A percentile compares a stretch with the other conserved stretches of the same genome.
phyloP scores from a whole-genome alignment of 1,140 invertebrate genomes.

The Tetramorium simillimum region DNA sequence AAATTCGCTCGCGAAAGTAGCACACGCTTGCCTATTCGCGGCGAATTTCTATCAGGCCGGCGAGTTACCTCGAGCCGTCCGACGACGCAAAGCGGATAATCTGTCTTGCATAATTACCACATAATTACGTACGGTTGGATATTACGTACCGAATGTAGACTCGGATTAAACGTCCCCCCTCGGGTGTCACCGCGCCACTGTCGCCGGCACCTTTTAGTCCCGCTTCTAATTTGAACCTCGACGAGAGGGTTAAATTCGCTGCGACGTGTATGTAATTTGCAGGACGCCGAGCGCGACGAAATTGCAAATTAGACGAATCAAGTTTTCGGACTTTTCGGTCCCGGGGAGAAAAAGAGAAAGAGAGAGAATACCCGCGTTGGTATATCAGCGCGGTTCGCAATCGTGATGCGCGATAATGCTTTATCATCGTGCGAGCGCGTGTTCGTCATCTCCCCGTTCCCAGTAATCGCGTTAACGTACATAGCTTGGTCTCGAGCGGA shows the following conservation, averaged over 20 bases:
- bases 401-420: slow-evolving; percentile 43
- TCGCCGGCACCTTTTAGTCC: slow-evolving; percentile 10
- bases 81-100: slow-evolving; percentile 45
- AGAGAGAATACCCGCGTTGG: neutral
- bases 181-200: neutral
- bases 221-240: slow-evolving; percentile 45
- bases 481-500: slow-evolving; percentile 1
- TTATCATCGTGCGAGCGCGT: slow-evolving; percentile 13
- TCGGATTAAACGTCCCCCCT: slow-evolving; percentile 41
- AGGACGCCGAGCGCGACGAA: slow-evolving; percentile 19
- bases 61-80: neutral
- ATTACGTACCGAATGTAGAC: slow-evolving; percentile 45
- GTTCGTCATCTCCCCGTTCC: slow-evolving; percentile 23
- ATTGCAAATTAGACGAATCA: slow-evolving; percentile 54
- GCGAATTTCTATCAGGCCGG: neutral
- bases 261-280: slow-evolving; percentile 44
- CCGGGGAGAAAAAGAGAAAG: neutral
- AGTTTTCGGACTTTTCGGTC: slow-evolving; percentile 13
- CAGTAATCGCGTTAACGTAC: slow-evolving; percentile 50
- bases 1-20: slow-evolving; percentile 26
- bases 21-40: neutral
- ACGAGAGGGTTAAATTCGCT: slow-evolving; percentile 48
- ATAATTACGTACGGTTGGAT: slow-evolving; percentile 53
- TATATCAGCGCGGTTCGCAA: neutral
- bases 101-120: slow-evolving; percentile 45